Evolutionary conservation across 2,888 invertebrate species (phyloP), one percentile per base, ranked within the genome.

Genomic region (Dione juno): DNA sequence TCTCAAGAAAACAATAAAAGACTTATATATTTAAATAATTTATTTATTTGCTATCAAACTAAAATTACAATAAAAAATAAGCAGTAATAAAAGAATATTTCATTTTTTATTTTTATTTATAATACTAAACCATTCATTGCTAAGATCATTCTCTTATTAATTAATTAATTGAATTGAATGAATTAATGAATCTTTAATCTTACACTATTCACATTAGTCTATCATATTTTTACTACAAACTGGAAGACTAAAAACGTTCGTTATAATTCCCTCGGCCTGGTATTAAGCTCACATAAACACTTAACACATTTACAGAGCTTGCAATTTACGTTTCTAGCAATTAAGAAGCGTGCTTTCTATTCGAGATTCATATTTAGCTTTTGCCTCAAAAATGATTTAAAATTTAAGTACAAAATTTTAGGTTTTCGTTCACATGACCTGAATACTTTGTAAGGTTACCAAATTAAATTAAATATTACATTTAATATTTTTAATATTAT

Each of bases 281-380:
- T 41, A 65, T 68, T 68, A 64, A 70, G 21, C 58, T 67, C 43
- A 68, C 65, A 59, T 19, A 68, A 65, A 35, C 71, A 66, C 71
- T 71, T 71, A 72, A 72, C 72, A 72, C 66, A 69, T 66, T 69
- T 72, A 72, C 68, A 65, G 43, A 63, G 58, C 63, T 61, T 57
- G 66, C 69, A 63, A 71, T 71, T 68, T 58, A 59, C 68, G 59
- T 71, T 59, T 19, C 66, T 35, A 66, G 66, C 40, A 69, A 61
- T 72, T 63, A 69, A 50, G 72, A 58, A 37, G 43, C 66, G 66
- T 58, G 65, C 57, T 65, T 63, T 69, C 41, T 69, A 64, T 52
- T 58, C 48, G 28, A 48, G 59, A 41, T 53, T 43, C 65, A 21
- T 50, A 68, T 58, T 61, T 67, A 64, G 40, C 16, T 40, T 61